Conservation (phyloP, 1,140 invertebrate genomes). For the Heterodera schachtii region DNA sequence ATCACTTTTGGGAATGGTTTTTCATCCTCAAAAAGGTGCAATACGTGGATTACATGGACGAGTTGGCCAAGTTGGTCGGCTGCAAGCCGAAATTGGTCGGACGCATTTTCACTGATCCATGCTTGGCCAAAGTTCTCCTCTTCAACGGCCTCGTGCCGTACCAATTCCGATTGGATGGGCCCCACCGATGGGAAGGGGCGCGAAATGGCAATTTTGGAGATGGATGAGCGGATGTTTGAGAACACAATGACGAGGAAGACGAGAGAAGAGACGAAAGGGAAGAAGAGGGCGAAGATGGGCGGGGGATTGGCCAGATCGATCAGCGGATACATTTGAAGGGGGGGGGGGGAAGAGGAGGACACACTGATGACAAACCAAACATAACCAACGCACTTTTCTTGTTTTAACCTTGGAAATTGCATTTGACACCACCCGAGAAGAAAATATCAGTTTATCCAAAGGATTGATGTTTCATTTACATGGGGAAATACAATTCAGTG, state of each 20-base stretch:
- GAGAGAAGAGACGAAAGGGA: not conserved
- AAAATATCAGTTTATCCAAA: constrained; percentile 12
- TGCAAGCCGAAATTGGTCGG: constrained; percentile 33
- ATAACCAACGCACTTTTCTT: too few species aligned
- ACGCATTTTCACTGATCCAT: constrained; percentile 38
- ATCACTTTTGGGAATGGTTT: too few species aligned
- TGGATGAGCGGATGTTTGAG: constrained; percentile 22
- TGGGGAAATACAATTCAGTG: not conserved
- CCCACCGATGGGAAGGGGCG: constrained; percentile 40
- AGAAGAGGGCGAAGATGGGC: not conserved
- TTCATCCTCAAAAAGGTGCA: constrained; percentile 36
- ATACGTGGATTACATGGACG: constrained; percentile 53
- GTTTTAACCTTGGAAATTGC: too few species aligned
- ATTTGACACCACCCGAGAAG: too few species aligned
- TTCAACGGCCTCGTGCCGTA: constrained; percentile 48
- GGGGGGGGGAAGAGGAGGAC: not conserved
- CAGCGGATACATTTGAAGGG: not conserved
- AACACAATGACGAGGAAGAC: constrained; percentile 11
- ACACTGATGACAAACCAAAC: too few species aligned
- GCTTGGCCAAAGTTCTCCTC: constrained; percentile 42
- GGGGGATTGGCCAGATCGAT: not conserved
- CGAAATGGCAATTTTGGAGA: constrained; percentile 33
- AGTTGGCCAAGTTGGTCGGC: constrained; percentile 44
- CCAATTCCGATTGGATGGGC: constrained; percentile 29
- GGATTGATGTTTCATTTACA: not conserved